Percentiles rank a stretch among this genome's conserved stretches.
phyloP scores from a whole-genome alignment of 2,888 invertebrate genomes.

The Latrodectus elegans region DNA sequence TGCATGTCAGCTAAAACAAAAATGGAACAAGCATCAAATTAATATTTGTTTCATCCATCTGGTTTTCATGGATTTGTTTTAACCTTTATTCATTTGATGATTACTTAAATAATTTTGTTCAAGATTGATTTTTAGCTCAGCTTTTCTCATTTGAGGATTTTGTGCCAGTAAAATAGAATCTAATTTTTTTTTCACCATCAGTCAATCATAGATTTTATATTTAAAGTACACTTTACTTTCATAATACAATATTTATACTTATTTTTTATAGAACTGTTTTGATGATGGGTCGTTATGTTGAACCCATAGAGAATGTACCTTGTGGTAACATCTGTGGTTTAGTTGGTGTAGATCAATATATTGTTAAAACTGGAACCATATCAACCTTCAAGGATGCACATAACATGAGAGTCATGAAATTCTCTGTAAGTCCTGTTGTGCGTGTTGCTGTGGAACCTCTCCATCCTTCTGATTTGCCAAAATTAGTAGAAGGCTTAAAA shows the following conservation, averaged over 20 bases:
- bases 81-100: no score
- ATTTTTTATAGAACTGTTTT: slow-evolving; percentile 86
- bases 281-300: slow-evolving; percentile 99
- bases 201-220: no score
- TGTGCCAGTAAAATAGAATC: no score
- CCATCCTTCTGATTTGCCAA: slow-evolving; percentile 98
- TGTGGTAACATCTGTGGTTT: slow-evolving; percentile 99
- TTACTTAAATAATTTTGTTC: no score
- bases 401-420: slow-evolving; percentile 99
- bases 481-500: slow-evolving; percentile 98
- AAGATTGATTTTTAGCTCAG: no score
- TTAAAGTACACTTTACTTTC: no score
- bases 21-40: no score
- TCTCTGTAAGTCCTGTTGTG: slow-evolving; percentile 99
- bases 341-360: slow-evolving; percentile 99
- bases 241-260: not conserved
- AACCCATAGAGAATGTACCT: slow-evolving; percentile 99
- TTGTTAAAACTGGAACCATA: slow-evolving; percentile 99
- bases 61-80: no score
- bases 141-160: no score
- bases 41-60: no score
- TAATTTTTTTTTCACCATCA: no score
- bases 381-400: slow-evolving; percentile 99
- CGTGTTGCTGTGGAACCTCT: slow-evolving; percentile 99
- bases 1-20: no score